Conservation (phyloP, 2,797 vertebrate species). For the Taeniopygia guttata region DNA sequence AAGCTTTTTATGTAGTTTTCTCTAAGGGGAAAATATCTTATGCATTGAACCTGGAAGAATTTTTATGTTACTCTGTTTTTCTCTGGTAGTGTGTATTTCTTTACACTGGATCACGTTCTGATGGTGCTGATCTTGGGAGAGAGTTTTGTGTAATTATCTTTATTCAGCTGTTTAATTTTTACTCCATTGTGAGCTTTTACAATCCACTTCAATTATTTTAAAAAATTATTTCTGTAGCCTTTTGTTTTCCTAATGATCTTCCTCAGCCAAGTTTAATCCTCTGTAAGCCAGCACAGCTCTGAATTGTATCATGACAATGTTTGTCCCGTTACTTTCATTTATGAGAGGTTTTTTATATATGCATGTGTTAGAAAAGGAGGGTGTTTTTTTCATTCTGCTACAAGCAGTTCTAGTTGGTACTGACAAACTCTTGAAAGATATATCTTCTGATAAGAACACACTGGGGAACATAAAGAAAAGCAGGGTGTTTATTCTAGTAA, state of each 20-base stretch:
- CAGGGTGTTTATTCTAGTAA: background rate
- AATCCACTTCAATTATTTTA: background rate
- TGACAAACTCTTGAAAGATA: background rate
- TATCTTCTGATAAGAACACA: background rate
- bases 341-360: background rate
- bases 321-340: conserved; percentile 1
- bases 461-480: background rate
- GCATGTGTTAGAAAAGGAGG: background rate
- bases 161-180: background rate
- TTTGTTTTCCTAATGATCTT: conserved; percentile 23
- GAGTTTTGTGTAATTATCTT: background rate
- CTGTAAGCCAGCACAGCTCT: background rate
- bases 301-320: background rate
- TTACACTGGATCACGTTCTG: background rate
- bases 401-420: background rate
- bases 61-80: background rate
- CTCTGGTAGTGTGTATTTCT: background rate
- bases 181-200: background rate
- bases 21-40: background rate
- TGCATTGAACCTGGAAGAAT: background rate
- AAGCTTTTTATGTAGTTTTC: conserved; percentile 3
- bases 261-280: background rate
- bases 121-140: background rate
- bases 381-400: background rate
- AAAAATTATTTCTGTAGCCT: background rate